Evolutionary conservation across 2,797 vertebrate genomes (phyloP), one percentile per base, ranked within the genome.

Genomic region (Xenentodon cancila): DNA sequence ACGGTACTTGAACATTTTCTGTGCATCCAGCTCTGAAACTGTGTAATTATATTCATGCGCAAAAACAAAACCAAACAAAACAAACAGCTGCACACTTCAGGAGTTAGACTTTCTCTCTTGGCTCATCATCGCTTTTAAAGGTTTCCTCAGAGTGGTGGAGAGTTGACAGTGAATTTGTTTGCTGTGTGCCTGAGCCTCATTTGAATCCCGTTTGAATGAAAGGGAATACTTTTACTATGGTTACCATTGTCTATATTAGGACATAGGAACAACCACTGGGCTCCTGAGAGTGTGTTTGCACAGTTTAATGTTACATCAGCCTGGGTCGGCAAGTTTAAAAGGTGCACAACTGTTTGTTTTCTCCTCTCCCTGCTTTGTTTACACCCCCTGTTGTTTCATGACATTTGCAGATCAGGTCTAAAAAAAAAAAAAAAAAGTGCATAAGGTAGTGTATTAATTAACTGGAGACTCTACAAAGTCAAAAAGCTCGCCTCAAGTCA

Each of bases 171-270:
- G 58, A 52, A 79, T 75, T 59, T 5, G 54, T 77, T 80, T 80
- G 68, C 69, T 76, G 52, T 55, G 56, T 75, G 54, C 50, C 22
- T 77, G 66, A 68, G 32, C 43, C 74, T 75, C 68, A 84, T 86
- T 87, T 86, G 66, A 84, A 86, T 87, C 70, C n/a, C 0, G n/a
- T 85, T 89, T 82, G 78, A 87, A 81, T 80, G 52, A 54, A 68
- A 53, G 72, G 76, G 78, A 82, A 89, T 83, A 64, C 61, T 77
- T 88, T 77, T 68, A 25, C 80, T 80, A 61, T 85, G 79, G 86
- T 80, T 80, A 86, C 87, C 70, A 81, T 77, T 79, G 79, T 86
- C 63, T 71, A 18, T 58, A 22, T 50, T 7, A 27, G 55, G 50
- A 52, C 52, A 60, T 47, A 75, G 76, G 64, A 61, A 80, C 74